Evolutionary conservation across 2,113 vertebrate genomes (phyloP).

Genomic region (Synodontis membranacea): DNA sequence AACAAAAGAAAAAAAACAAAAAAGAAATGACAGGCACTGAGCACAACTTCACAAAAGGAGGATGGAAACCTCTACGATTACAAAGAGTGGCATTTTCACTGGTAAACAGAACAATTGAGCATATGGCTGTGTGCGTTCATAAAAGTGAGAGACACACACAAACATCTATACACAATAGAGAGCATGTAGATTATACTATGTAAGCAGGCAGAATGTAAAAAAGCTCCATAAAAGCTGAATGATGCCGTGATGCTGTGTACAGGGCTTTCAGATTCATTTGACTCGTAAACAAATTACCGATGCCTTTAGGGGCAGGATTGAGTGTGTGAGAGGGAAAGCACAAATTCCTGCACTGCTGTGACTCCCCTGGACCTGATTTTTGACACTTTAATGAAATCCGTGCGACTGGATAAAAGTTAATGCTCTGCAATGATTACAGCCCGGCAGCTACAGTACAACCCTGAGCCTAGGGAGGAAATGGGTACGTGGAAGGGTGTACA

Average conservation of each 20-base stretch:
- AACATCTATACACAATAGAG: neutral
- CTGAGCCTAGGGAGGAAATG: neutral
- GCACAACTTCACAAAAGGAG: neutral
- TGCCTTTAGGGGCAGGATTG: neutral
- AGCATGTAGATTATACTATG: conserved; percentile 23
- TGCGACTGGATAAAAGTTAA: neutral
- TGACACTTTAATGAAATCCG: too few species aligned
- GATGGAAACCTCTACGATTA: conserved; percentile 7
- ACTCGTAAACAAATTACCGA: neutral
- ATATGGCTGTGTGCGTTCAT: conserved; percentile 45
- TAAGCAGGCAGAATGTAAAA: conserved; percentile 27
- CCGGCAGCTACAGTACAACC: neutral
- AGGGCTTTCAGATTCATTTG: conserved; percentile 16
- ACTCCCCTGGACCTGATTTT: neutral
- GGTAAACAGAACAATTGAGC: conserved; percentile 48
- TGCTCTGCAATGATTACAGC: conserved; percentile 56
- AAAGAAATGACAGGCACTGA: neutral
- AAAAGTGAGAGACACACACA: neutral
- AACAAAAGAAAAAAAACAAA: neutral
- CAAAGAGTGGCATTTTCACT: conserved; percentile 26
- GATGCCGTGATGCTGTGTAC: conserved; percentile 10
- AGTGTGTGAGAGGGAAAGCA: neutral
- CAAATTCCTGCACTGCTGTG: neutral
- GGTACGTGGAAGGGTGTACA: too few species aligned
- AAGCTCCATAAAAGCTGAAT: neutral